These are phyloP conservation scores for Gymnodraco acuticeps DNA, from an alignment of 2,797 vertebrate genomes.

Conservation along the genomic window DNA sequence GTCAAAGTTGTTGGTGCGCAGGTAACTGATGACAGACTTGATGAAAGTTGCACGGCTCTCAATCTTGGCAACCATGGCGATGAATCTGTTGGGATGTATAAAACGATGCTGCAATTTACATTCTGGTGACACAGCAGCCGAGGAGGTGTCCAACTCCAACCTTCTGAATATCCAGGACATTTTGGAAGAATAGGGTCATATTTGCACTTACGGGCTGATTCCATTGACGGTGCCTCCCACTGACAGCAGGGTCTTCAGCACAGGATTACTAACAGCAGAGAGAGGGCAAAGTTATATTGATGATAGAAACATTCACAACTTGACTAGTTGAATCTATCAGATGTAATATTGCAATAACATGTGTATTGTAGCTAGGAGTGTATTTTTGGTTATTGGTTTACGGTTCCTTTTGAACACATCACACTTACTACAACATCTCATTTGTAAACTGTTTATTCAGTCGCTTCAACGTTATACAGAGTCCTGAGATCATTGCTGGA, in stretches of 20 bases:
- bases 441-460: background rate
- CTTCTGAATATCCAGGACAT: background rate
- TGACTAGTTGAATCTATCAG: background rate
- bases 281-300: background rate
- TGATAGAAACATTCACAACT: background rate
- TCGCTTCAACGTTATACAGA: background rate
- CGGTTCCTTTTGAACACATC: background rate
- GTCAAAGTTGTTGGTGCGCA: conserved; percentile 85
- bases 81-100: conserved; percentile 81
- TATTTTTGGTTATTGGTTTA: background rate
- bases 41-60: conserved; percentile 81
- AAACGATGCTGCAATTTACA: background rate
- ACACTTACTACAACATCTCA: background rate
- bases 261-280: conserved; percentile 80
- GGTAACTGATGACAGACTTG: conserved; percentile 77
- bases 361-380: background rate
- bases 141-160: background rate
- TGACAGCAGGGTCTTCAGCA: conserved; percentile 86
- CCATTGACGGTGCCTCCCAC: conserved; percentile 86
- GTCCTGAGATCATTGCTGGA: background rate
- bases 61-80: conserved; percentile 79
- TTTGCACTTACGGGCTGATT: conserved; percentile 82
- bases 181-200: background rate
- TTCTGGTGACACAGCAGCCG: background rate
- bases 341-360: background rate